A percentile compares a stretch with the other conserved stretches of the same genome.
Conservation (phyloP, 2,888 invertebrate genomes). For the Cryptocephalus moraei region DNA sequence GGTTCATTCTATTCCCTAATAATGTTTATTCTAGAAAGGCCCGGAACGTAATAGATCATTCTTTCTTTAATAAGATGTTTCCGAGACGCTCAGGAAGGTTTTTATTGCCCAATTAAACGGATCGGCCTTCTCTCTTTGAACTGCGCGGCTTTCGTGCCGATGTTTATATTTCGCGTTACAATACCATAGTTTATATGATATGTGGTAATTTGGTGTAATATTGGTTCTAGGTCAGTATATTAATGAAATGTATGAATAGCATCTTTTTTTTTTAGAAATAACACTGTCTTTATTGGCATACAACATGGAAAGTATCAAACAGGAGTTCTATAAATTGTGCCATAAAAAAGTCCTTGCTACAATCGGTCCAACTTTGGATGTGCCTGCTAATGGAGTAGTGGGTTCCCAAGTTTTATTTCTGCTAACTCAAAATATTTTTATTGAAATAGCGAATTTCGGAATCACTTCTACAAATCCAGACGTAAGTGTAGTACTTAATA, state of each 20-base stretch:
- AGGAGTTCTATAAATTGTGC: constrained; percentile 45
- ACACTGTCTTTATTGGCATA: constrained; percentile 48
- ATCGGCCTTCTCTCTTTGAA: no score
- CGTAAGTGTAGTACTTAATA: constrained; percentile 23
- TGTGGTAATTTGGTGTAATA: no score
- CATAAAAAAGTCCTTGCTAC: constrained; percentile 43
- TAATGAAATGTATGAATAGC: neutral
- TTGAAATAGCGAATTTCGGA: constrained; percentile 56
- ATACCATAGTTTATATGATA: no score
- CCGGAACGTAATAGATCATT: no score
- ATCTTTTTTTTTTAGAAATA: constrained; percentile 28
- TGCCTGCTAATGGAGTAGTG: constrained; percentile 23
- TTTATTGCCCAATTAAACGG: no score
- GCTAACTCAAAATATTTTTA: constrained; percentile 46
- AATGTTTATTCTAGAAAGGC: no score
- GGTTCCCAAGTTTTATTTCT: constrained; percentile 46
- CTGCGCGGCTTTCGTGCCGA: no score
- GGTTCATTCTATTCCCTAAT: no score
- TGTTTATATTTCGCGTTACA: no score
- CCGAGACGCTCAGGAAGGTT: no score
- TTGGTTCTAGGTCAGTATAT: no score
- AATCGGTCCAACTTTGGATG: constrained; percentile 42
- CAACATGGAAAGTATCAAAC: constrained; percentile 43
- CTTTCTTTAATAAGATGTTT: no score
- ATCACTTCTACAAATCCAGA: constrained; percentile 38